Base-by-base conservation (phyloP, 2,113 vertebrate genomes). In the Tor tambroides region DNA sequence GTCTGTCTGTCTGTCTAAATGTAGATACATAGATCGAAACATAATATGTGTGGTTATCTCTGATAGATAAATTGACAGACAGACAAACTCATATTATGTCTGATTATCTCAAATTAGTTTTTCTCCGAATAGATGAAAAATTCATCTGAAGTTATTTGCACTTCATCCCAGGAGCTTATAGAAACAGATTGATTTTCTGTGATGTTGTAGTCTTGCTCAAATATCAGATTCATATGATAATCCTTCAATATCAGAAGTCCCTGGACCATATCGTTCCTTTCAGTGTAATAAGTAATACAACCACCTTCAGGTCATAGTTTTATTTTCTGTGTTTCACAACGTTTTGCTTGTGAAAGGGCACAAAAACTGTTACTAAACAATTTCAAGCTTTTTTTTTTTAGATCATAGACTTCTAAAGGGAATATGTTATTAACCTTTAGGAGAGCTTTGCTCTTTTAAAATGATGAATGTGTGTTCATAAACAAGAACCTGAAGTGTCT, bases 141-240 rank as follows among this genome's bases (percentile, higher is more conserved):
- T 11, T 8, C 7, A 80, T 30, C 30, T 65, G 11, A 79, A 79
- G 41, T 28, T 67, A 43, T 85, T 88, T 63, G 61, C 71, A 56
- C 17, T 77, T 83, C 30, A 72, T 83, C 80, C 67, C 56, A 59
- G 63, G 15, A 83, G 76, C 6, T n/a, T 10, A 54, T 19, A 21
- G 54, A 56, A 56, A 21, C 54, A 56, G 54, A 56, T 54, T 54
- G 7, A 11, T 83, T 83, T n/a, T 65, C 21, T 35, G 77, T 41
- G n/a, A 67, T 63, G 51, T 59, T 85, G 14, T 54, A 11, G 41
- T 38, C 59, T 49, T 59, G 2, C 35, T 11, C 21, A n/a, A 61
- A 83, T 79, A 63, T 51, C 43, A 83, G 28, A 72, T 72, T 35
- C 7, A 35, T 79, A 28, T 80, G 59, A 51, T 56, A 75, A 84